These are phyloP conservation scores for Philantomba maxwellii DNA, from an alignment of 2,113 vertebrate genomes.

Conservation along the genomic window DNA sequence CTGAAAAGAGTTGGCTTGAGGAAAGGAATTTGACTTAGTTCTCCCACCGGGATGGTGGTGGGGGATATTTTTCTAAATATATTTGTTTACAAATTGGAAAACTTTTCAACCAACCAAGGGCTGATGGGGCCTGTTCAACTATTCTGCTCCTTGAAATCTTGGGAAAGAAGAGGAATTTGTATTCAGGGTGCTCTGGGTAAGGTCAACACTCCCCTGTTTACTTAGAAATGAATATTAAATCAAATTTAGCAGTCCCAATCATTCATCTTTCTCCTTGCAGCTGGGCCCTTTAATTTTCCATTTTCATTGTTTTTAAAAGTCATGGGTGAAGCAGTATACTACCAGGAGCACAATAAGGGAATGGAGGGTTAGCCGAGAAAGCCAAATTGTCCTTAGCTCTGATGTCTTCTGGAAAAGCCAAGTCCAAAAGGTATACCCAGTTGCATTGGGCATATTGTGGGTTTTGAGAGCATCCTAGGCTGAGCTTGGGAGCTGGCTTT, in stretches of 20 bases:
- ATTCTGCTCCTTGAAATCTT: not conserved
- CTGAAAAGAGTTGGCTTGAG: constrained; percentile 24
- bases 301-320: constrained; percentile 33
- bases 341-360: not conserved
- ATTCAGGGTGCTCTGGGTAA: not conserved
- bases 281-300: not conserved
- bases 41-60: not conserved
- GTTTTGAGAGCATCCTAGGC: not conserved
- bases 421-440: not conserved
- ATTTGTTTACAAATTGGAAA: constrained; percentile 36
- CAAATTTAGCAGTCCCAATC: not conserved
- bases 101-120: not conserved
- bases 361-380: not conserved
- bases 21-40: constrained; percentile 31
- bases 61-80: not conserved
- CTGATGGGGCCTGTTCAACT: not conserved
- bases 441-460: not conserved
- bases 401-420: not conserved
- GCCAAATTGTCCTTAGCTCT: not conserved
- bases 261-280: not conserved
- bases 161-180: not conserved
- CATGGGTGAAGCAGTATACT: not conserved
- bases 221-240: not conserved
- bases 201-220: not conserved
- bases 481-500: not conserved